A percentile compares a stretch with the other conserved stretches of the same genome.
phyloP scores from a whole-genome alignment of 2,888 invertebrate genomes.

The Nesidiocoris tenuis region DNA sequence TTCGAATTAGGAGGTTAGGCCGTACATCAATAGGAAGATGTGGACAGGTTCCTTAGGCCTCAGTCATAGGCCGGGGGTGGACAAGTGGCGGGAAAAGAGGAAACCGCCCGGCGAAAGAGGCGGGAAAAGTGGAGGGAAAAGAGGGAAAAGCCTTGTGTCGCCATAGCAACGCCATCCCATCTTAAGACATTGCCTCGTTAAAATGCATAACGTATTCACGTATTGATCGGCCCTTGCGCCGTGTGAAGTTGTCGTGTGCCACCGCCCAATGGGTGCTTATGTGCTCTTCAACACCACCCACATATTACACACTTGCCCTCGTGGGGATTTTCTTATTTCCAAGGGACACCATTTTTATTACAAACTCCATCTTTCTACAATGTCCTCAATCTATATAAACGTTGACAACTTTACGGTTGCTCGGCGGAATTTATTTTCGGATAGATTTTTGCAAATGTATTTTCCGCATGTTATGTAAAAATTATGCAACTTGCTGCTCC shows the following conservation, averaged over 20 bases:
- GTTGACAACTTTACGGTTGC: too few relatives aligned
- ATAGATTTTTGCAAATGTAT: too few relatives aligned
- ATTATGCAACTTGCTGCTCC: too few relatives aligned
- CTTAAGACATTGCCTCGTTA: conserved; percentile 48
- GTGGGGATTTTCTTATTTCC: conserved; percentile 20
- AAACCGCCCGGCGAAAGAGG: too few relatives aligned
- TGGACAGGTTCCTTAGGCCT: not conserved
- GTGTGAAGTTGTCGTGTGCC: conserved; percentile 41
- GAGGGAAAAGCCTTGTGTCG: conserved; percentile 42
- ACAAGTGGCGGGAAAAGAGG: not conserved
- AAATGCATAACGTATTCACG: conserved; percentile 51
- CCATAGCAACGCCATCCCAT: conserved; percentile 47
- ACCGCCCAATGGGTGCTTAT: conserved; percentile 42
- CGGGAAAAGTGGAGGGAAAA: not conserved
- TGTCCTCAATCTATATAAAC: not conserved
- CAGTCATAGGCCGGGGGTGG: not conserved
- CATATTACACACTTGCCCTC: conserved; percentile 1
- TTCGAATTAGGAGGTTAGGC: not conserved
- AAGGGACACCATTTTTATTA: not conserved
- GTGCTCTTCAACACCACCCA: conserved; percentile 18
- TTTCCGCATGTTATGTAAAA: too few relatives aligned
- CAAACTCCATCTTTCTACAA: not conserved
- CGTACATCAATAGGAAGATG: not conserved
- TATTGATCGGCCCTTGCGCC: conserved; percentile 48
- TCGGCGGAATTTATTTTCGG: too few relatives aligned